These are phyloP conservation scores for Molossus molossus DNA, from an alignment of 2,797 vertebrate genomes.

Conservation along the genomic window DNA sequence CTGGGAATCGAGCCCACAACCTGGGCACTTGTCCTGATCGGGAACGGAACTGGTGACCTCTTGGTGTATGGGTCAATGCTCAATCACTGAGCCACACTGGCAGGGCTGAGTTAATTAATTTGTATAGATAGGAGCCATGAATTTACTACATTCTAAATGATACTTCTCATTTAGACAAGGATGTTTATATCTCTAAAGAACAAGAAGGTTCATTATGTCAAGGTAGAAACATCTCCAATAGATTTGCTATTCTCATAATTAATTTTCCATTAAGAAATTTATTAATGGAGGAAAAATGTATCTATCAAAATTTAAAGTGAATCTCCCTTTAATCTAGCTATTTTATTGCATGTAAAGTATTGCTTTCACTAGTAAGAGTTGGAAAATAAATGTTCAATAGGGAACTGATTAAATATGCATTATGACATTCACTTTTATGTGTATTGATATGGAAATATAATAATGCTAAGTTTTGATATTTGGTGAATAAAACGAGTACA, in stretches of 20 bases:
- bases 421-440: background rate
- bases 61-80: no score
- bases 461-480: background rate
- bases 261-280: slow-evolving; percentile 21
- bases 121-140: background rate
- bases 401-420: background rate
- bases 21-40: no score
- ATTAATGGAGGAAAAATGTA: background rate
- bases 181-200: background rate
- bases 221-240: background rate
- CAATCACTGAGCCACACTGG: no score
- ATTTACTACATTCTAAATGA: background rate
- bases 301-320: background rate
- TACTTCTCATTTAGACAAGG: background rate
- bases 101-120: background rate
- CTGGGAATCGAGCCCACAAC: no score
- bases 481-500: background rate
- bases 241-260: slow-evolving; percentile 35
- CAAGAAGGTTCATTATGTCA: background rate
- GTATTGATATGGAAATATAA: background rate
- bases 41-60: no score
- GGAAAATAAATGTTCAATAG: background rate
- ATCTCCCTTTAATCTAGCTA: background rate
- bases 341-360: background rate
- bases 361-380: background rate